These are phyloP conservation scores for Poeciliopsis retropinna DNA, from an alignment of 2,113 vertebrate genomes.

Conservation along the genomic window DNA sequence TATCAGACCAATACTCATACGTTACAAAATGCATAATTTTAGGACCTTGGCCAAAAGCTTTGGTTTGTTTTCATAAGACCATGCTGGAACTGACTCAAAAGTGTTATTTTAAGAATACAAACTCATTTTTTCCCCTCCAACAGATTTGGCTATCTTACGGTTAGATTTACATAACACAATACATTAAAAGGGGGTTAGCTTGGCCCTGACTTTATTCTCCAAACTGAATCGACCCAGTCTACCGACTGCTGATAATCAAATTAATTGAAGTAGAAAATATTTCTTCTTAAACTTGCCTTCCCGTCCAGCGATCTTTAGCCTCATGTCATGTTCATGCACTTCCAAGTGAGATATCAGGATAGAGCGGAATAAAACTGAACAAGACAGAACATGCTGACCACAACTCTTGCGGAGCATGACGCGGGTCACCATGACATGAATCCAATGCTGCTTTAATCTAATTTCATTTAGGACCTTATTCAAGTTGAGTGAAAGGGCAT, in stretches of 20 bases:
- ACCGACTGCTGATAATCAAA: not conserved
- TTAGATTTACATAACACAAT: too few species aligned
- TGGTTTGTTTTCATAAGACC: too few species aligned
- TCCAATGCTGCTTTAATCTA: slow-evolving; percentile 1
- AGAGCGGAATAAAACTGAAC: not conserved
- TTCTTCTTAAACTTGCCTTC: too few species aligned
- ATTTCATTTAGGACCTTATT: slow-evolving; percentile 7
- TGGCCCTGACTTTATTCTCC: not conserved
- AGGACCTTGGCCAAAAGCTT: too few species aligned
- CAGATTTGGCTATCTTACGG: too few species aligned
- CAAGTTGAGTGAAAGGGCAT: not conserved
- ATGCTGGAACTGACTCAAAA: too few species aligned
- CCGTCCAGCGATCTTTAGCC: slow-evolving; percentile 3
- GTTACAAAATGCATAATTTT: too few species aligned
- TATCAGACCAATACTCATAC: too few species aligned
- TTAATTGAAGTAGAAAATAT: not conserved
- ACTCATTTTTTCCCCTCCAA: too few species aligned
- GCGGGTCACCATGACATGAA: slow-evolving; percentile 47
- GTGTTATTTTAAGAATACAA: too few species aligned
- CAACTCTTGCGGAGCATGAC: not conserved
- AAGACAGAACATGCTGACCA: slow-evolving; percentile 37
- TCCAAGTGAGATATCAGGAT: slow-evolving; percentile 23
- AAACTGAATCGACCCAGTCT: not conserved
- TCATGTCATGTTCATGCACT: not conserved
- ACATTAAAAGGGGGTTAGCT: not conserved